Evolutionary conservation across 2,113 vertebrate genomes (phyloP), one percentile per base, ranked within the genome.

Genomic region (Lucifuga dentata): DNA sequence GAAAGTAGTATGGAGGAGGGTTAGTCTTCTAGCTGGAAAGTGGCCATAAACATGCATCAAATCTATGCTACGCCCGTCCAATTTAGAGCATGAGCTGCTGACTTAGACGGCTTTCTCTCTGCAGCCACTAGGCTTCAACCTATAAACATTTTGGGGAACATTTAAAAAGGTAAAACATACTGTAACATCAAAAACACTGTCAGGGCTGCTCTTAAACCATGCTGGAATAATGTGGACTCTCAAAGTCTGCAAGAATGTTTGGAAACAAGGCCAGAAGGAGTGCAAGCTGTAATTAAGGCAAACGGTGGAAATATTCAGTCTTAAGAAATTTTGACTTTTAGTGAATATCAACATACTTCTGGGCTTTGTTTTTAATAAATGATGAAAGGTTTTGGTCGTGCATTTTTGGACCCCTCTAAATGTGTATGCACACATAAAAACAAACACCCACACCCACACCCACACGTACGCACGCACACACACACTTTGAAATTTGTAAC

Each of bases 231-330:
- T 60, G 65, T 41, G 15, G 53, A 3, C 32, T 41, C 51, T 62
- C 5, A 41, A 58, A 62, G 33, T 63, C 35, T 61, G 46, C 24
- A 15, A 73, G 26, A 75, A 61, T 46, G 46, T 68, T 56, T 52
- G 60, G 26, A 29, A 29, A 29, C 3, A 7, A 68, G 21, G 58
- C 46, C 26, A 8, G 56, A 77, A 71, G 49, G 73, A 84, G 82
- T 81, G 68, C 57, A 57, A 61, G 61, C 74, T 78, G 72, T 62
- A 76, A 76, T 88, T 88, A 90, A 90, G 88, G 88, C 86, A 90
- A 88, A 86, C 4, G 83, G 88, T 88, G 75, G 63, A 81, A 80
- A 87, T 35, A 62, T 33, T 60, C n/a, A n/a, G n/a, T n/a, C n/a
- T n/a, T n/a, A n/a, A n/a, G n/a, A 55, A 73, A 75, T 58, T 59